These are phyloP conservation scores for Pangasius macronema DNA, from an alignment of 2,797 vertebrate species.

Conservation along the genomic window DNA sequence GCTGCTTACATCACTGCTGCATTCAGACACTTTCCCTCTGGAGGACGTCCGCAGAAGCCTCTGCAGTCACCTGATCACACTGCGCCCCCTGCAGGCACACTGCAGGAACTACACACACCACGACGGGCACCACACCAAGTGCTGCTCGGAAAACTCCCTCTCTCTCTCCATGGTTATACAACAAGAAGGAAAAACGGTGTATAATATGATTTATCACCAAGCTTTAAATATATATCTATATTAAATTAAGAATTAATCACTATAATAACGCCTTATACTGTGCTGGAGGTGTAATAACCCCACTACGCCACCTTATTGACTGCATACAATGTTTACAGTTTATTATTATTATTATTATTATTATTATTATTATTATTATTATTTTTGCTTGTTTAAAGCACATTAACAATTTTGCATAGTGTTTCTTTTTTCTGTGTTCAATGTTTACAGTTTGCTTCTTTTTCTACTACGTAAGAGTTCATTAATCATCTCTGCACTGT, in stretches of 20 bases:
- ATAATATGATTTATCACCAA: neutral
- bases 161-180: neutral
- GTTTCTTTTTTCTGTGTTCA: too few relatives aligned
- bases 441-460: too few relatives aligned
- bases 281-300: too few relatives aligned
- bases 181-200: neutral
- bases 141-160: neutral
- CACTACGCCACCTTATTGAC: too few relatives aligned
- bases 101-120: neutral
- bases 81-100: neutral
- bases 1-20: neutral
- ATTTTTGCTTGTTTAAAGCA: too few relatives aligned
- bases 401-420: too few relatives aligned
- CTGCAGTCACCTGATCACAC: neutral
- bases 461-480: too few relatives aligned
- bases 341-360: too few relatives aligned
- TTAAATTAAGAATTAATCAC: neutral
- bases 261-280: neutral
- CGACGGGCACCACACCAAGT: neutral
- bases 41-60: neutral
- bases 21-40: neutral
- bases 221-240: neutral
- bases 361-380: too few relatives aligned
- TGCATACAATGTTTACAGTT: too few relatives aligned
- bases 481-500: too few relatives aligned